A percentile compares a stretch with the other conserved stretches of the same genome.
These are phyloP conservation scores for Limanda limanda DNA, from an alignment of 2,113 vertebrate species.

Conservation along the genomic window DNA sequence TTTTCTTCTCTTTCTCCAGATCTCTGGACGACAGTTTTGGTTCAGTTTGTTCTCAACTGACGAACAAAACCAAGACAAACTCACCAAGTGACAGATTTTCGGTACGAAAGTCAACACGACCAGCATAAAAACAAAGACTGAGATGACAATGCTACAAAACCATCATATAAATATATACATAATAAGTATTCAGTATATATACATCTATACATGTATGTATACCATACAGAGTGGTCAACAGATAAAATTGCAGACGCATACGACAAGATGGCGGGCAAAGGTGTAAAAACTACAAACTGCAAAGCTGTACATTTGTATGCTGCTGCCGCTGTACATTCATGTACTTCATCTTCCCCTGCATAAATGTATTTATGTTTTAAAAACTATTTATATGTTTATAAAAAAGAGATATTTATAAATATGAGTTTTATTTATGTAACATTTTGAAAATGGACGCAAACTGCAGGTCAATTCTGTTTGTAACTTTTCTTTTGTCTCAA, in stretches of 20 bases:
- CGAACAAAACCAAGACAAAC: slow-evolving; percentile 51
- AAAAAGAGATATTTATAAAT: slow-evolving; percentile 90
- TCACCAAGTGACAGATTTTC: slow-evolving; percentile 72
- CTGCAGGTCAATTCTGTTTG: slow-evolving; percentile 87
- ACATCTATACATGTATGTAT: slow-evolving; percentile 67
- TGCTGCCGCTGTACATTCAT: slow-evolving; percentile 78
- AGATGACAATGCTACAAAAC: slow-evolving; percentile 71
- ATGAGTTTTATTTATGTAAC: slow-evolving; percentile 89
- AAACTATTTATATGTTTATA: slow-evolving; percentile 90
- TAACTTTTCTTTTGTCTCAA: slow-evolving; percentile 83
- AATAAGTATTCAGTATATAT: slow-evolving; percentile 69
- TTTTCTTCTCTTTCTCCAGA: slow-evolving; percentile 58
- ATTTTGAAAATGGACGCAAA: slow-evolving; percentile 85
- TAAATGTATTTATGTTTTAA: slow-evolving; percentile 90
- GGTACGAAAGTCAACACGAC: slow-evolving; percentile 79
- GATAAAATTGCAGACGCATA: slow-evolving; percentile 55
- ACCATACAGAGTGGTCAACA: slow-evolving; percentile 63
- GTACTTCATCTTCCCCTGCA: slow-evolving; percentile 83
- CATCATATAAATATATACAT: slow-evolving; percentile 56
- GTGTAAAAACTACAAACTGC: slow-evolving; percentile 81
- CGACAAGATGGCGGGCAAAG: slow-evolving; percentile 71
- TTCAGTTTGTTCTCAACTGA: slow-evolving; percentile 76
- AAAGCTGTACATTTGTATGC: slow-evolving; percentile 77
- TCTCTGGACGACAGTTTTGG: slow-evolving; percentile 73
- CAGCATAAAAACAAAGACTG: slow-evolving; percentile 75